Evolutionary conservation across 1,140 invertebrate genomes (phyloP).

Genomic region (Formica exsecta): DNA sequence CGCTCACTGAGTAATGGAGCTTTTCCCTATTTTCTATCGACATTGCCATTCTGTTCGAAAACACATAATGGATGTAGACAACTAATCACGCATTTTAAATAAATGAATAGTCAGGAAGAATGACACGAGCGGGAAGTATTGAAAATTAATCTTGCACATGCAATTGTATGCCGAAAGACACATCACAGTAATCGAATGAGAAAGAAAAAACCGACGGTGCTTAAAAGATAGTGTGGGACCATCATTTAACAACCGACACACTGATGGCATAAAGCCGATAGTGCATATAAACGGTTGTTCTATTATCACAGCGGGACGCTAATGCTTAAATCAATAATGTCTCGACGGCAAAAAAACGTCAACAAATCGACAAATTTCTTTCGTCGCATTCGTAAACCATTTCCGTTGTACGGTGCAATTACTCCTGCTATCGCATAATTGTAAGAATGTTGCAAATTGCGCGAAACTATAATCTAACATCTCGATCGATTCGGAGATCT

Average conservation of each 20-base stretch:
- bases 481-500: constrained; percentile 29
- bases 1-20: constrained; percentile 42
- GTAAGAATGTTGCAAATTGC: constrained; percentile 8
- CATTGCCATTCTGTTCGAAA: not conserved
- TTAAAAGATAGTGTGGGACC: constrained; percentile 14
- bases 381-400: constrained; percentile 8
- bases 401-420: constrained; percentile 18
- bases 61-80: not conserved
- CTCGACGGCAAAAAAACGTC: not conserved
- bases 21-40: constrained; percentile 23
- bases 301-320: constrained; percentile 73
- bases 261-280: constrained; percentile 36
- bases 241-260: constrained; percentile 49
- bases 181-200: not conserved
- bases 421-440: constrained; percentile 16
- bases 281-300: constrained; percentile 69
- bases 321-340: constrained; percentile 80
- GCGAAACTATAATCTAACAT: not conserved
- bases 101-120: constrained; percentile 8
- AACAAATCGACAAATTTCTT: constrained; percentile 44
- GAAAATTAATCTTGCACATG: constrained; percentile 40
- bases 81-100: constrained; percentile 30
- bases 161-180: not conserved
- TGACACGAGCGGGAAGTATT: not conserved
- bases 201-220: not conserved